Conservation (phyloP, 2,797 vertebrate genomes). For the Crenichthys baileyi region DNA sequence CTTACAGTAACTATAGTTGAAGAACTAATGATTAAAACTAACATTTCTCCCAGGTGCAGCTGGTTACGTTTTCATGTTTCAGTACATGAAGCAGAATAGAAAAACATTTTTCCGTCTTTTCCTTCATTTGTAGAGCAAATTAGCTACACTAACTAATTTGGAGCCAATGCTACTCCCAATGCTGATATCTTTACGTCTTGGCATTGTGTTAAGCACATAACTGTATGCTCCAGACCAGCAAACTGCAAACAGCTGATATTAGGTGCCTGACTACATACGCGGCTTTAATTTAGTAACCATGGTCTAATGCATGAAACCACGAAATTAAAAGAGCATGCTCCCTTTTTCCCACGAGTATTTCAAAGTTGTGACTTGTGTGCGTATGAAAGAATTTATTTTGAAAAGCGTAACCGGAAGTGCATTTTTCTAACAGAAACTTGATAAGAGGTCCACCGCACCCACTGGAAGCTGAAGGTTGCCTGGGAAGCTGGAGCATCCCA, state of each 20-base stretch:
- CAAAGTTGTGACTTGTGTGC: neutral
- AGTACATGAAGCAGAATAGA: neutral
- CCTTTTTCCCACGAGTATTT: neutral
- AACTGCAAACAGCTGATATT: neutral
- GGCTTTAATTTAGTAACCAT: too few species aligned
- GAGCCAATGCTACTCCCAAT: neutral
- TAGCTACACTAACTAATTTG: neutral
- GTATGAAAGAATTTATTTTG: constrained; percentile 24
- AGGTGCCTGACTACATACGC: neutral
- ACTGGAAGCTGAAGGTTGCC: constrained; percentile 60
- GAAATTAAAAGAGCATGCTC: too few species aligned
- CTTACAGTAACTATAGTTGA: neutral
- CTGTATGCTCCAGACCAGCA: neutral
- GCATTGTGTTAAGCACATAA: neutral
- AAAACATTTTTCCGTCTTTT: neutral
- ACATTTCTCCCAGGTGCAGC: neutral
- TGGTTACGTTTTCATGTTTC: neutral
- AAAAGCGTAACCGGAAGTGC: constrained; percentile 20
- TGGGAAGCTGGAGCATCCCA: constrained; percentile 63
- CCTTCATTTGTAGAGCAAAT: neutral
- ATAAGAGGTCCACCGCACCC: constrained; percentile 68
- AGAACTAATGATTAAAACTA: neutral
- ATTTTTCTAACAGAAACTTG: neutral
- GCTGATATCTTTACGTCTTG: neutral
- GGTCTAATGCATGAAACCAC: too few species aligned